A percentile compares a stretch with the other conserved stretches of the same genome.
phyloP scores from a whole-genome alignment of 1,140 invertebrate genomes.

The Anoplophora glabripennis region DNA sequence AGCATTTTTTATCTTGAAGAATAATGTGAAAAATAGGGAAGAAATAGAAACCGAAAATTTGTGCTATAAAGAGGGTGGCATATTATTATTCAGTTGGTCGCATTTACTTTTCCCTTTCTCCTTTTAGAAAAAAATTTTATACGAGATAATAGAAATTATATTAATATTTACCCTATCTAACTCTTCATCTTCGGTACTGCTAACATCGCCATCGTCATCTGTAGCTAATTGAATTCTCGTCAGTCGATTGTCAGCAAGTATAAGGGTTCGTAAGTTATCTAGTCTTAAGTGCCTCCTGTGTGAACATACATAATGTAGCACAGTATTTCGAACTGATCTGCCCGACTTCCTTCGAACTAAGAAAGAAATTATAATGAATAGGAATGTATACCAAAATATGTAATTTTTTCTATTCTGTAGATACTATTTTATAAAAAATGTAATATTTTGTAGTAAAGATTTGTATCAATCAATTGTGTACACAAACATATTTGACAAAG shows the following conservation, averaged over 20 bases:
- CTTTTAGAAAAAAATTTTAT: background rate
- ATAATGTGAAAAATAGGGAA: too few species aligned
- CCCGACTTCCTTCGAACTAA: constrained; percentile 49
- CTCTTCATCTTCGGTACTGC: constrained; percentile 56
- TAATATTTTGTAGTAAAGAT: too few species aligned
- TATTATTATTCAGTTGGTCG: too few species aligned
- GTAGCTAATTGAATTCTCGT: constrained; percentile 74
- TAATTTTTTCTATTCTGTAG: too few species aligned
- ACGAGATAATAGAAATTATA: background rate
- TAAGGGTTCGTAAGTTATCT: constrained; percentile 76
- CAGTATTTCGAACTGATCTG: constrained; percentile 64
- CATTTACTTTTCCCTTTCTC: too few species aligned
- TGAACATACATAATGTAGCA: constrained; percentile 76
- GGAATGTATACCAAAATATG: background rate
- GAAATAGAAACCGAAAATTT: too few species aligned
- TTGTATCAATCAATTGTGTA: too few species aligned
- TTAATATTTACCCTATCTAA: constrained; percentile 54
- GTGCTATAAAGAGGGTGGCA: too few species aligned
- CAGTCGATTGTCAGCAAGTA: constrained; percentile 83
- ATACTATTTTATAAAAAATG: too few species aligned
- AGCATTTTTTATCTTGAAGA: too few species aligned
- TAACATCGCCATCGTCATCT: constrained; percentile 61
- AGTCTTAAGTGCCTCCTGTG: constrained; percentile 79
- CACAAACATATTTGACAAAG: too few species aligned
- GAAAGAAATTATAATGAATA: constrained; percentile 2